phyloP scores from a whole-genome alignment of 2,888 invertebrate genomes.

The Campoletis raptor region DNA sequence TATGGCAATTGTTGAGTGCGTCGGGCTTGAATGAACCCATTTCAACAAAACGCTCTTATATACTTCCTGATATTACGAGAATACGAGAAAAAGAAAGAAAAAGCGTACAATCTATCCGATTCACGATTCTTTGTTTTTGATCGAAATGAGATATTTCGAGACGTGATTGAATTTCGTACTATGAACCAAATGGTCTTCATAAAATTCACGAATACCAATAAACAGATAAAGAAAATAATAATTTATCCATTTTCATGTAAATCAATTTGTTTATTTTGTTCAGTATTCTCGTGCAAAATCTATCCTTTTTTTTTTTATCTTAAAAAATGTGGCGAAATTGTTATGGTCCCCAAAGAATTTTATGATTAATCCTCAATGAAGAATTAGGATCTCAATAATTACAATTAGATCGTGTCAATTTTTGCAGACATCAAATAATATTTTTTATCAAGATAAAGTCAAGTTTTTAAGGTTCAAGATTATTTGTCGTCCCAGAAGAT shows the following conservation, averaged over 20 bases:
- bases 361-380: not conserved
- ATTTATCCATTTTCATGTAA: not conserved
- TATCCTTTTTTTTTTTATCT: not conserved
- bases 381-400: not conserved
- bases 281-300: not conserved
- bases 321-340: not conserved
- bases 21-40: slow-evolving; percentile 5
- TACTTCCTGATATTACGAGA: slow-evolving; percentile 34
- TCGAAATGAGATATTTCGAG: not conserved
- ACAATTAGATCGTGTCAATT: not conserved
- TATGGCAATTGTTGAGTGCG: slow-evolving; percentile 6
- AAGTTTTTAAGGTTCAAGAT: not conserved
- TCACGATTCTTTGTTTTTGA: slow-evolving; percentile 14
- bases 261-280: not conserved
- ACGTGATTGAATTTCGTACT: not conserved
- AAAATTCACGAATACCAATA: not conserved
- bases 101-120: not conserved
- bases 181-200: not conserved
- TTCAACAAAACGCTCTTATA: slow-evolving; percentile 44
- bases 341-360: not conserved
- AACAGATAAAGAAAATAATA: not conserved
- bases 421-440: not conserved
- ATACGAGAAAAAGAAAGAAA: not conserved
- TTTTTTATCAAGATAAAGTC: not conserved
- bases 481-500: not conserved